These are phyloP conservation scores for Halcyon smyrnensis DNA, from an alignment of 2,797 vertebrate species.

Conservation along the genomic window DNA sequence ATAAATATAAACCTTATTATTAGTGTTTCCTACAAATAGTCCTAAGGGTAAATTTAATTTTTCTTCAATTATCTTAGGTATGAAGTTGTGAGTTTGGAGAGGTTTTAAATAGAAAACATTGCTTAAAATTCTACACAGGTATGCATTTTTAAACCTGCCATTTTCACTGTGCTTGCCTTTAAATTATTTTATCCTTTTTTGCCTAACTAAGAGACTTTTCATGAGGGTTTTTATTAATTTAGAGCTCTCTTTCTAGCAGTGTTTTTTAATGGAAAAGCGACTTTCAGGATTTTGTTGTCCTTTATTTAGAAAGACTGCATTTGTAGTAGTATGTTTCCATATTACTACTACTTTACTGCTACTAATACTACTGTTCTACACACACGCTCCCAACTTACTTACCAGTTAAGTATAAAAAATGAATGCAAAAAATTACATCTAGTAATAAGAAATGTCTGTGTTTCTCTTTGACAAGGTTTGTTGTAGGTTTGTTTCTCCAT, in stretches of 20 bases:
- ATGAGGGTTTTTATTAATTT: background rate
- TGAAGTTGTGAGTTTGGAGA: slow-evolving; percentile 13
- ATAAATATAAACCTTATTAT: slow-evolving; percentile 54
- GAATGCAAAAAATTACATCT: background rate
- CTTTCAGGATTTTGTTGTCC: background rate
- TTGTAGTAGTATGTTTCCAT: background rate
- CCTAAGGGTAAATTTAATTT: slow-evolving; percentile 57
- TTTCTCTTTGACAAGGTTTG: background rate
- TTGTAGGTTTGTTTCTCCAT: background rate
- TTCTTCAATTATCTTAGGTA: slow-evolving; percentile 46
- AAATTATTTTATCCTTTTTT: background rate
- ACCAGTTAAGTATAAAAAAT: background rate
- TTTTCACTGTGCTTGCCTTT: background rate
- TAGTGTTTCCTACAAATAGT: slow-evolving; percentile 32
- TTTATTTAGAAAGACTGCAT: background rate
- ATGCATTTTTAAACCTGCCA: background rate
- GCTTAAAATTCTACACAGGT: background rate
- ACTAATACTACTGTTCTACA: background rate
- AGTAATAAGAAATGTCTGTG: background rate
- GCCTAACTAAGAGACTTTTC: background rate
- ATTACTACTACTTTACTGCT: background rate
- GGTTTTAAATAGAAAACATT: background rate
- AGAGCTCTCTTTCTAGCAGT: background rate
- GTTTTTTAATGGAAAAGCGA: background rate
- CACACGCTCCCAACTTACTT: too few species aligned